Evolutionary conservation across 2,113 vertebrate species (phyloP).

Genomic region (Struthidea cinerea): DNA sequence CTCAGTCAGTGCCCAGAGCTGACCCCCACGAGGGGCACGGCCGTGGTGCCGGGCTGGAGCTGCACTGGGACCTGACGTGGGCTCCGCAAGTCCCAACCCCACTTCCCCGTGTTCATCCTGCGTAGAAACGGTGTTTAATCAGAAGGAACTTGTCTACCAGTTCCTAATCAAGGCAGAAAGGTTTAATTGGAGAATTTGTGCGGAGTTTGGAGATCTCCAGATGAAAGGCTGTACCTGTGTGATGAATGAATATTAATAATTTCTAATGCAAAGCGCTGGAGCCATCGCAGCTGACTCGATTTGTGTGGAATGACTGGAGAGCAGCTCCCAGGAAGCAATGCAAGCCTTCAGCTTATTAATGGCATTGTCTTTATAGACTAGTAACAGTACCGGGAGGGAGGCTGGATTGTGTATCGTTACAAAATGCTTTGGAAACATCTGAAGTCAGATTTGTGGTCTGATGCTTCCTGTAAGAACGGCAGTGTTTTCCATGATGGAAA

Average conservation of each 20-base stretch:
- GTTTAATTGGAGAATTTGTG: conserved; percentile 1
- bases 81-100: not conserved
- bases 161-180: not conserved
- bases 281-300: not conserved
- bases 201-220: not conserved
- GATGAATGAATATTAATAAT: not conserved
- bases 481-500: not conserved
- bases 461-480: not conserved
- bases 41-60: fast-evolving
- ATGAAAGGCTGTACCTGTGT: not conserved
- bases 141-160: not conserved
- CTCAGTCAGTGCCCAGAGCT: fast-evolving
- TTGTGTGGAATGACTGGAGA: not conserved
- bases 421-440: not conserved
- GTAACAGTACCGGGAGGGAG: not conserved
- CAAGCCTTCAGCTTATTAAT: not conserved
- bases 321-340: not conserved
- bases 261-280: not conserved
- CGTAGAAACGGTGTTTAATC: not conserved
- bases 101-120: fast-evolving
- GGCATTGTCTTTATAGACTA: not conserved
- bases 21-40: fast-evolving
- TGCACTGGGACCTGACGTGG: fast-evolving
- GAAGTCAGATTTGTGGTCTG: not conserved
- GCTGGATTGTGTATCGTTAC: not conserved